Percentiles rank a stretch among this genome's conserved stretches.
phyloP scores from a whole-genome alignment of 2,113 vertebrate genomes.

The Dascyllus trimaculatus region DNA sequence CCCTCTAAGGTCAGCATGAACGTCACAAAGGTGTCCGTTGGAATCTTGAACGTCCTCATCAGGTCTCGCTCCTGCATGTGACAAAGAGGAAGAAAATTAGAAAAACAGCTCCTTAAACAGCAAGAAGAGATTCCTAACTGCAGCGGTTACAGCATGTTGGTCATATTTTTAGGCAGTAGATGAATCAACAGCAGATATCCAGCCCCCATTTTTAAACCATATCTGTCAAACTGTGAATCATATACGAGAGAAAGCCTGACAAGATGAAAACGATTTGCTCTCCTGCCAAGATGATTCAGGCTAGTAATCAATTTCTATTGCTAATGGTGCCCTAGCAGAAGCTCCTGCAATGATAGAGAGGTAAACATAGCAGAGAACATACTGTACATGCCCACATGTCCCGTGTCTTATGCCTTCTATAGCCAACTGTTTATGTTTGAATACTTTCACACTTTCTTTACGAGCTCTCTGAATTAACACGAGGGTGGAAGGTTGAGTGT shows the following conservation, averaged over 20 bases:
- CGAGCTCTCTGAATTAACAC: not conserved
- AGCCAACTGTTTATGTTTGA: not conserved
- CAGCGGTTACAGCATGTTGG: not conserved
- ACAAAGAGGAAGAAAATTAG: slow-evolving; percentile 2
- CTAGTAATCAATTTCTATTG: slow-evolving; percentile 35
- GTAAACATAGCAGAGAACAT: slow-evolving; percentile 17
- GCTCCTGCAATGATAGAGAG: slow-evolving; percentile 25
- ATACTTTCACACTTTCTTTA: not conserved
- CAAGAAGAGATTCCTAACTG: not conserved
- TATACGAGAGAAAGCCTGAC: not conserved
- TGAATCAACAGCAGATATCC: not conserved
- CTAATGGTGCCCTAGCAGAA: slow-evolving; percentile 39
- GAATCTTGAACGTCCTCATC: slow-evolving; percentile 97
- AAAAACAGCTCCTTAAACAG: not conserved
- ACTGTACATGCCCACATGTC: not conserved
- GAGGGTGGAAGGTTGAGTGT: not conserved
- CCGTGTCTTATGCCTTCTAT: not conserved
- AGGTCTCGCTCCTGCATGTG: slow-evolving; percentile 92
- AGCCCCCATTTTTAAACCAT: not conserved
- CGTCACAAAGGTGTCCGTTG: slow-evolving; percentile 94
- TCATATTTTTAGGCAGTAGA: not conserved
- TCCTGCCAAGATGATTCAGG: slow-evolving; percentile 44
- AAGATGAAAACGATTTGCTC: not conserved
- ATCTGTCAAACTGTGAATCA: slow-evolving; percentile 3
- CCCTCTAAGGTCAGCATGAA: slow-evolving; percentile 99